These are phyloP conservation scores for Scarus forsteni DNA, from an alignment of 2,797 vertebrate species.

Conservation along the genomic window DNA sequence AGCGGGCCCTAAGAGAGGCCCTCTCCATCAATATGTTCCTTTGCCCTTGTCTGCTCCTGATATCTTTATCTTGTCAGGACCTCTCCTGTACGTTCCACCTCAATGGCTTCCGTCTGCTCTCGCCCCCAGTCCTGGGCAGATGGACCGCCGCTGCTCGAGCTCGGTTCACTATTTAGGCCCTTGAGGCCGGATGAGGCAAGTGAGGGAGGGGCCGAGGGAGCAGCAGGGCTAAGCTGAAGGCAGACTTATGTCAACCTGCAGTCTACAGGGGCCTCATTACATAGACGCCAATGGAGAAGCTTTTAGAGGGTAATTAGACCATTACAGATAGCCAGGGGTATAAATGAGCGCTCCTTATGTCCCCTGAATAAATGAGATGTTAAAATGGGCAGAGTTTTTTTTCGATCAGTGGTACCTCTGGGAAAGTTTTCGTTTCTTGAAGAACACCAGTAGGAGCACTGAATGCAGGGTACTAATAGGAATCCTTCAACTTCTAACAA, in stretches of 20 bases:
- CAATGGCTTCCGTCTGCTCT: slow-evolving; percentile 77
- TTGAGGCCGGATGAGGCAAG: slow-evolving; percentile 38
- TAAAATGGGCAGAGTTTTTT: slow-evolving; percentile 49
- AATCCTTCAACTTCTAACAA: background rate
- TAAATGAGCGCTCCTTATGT: slow-evolving; percentile 55
- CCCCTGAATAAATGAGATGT: slow-evolving; percentile 67
- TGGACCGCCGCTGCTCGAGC: slow-evolving; percentile 58
- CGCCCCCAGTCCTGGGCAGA: slow-evolving; percentile 66
- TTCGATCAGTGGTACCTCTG: slow-evolving; percentile 22
- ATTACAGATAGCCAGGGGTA: slow-evolving; percentile 70
- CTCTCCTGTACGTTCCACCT: slow-evolving; percentile 83
- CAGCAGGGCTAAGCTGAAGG: slow-evolving; percentile 54
- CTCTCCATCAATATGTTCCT: slow-evolving; percentile 85
- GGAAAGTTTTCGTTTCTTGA: slow-evolving; percentile 3
- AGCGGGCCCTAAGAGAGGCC: slow-evolving; percentile 74
- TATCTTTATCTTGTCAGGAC: slow-evolving; percentile 85
- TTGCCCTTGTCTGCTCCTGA: slow-evolving; percentile 86
- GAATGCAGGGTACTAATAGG: no score
- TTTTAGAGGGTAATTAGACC: slow-evolving; percentile 77
- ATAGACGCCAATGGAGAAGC: slow-evolving; percentile 72
- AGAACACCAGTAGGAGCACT: background rate
- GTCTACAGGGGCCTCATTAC: slow-evolving; percentile 77
- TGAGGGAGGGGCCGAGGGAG: slow-evolving; percentile 24
- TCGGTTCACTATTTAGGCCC: slow-evolving; percentile 42
- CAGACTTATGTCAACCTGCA: slow-evolving; percentile 75